Evolutionary conservation across 2,797 vertebrate genomes (phyloP).

Genomic region (Champsocephalus gunnari): DNA sequence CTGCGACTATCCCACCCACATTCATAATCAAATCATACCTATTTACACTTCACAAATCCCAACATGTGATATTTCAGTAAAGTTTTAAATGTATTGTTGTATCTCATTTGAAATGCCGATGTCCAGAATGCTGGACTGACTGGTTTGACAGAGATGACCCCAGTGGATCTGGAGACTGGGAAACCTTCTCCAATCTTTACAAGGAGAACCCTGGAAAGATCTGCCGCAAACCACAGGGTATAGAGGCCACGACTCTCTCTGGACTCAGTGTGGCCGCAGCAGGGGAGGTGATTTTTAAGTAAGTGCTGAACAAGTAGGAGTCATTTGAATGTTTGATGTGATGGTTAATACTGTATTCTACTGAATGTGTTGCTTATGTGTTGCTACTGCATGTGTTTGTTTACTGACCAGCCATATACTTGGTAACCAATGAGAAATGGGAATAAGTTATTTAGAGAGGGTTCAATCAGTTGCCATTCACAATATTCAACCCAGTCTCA

Average conservation of each 20-base stretch:
- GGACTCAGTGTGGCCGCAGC: constrained; percentile 26
- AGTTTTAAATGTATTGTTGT: neutral
- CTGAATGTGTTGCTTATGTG: neutral
- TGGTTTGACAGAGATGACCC: constrained; percentile 71
- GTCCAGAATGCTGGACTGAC: constrained; percentile 63
- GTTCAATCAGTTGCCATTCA: too few species aligned
- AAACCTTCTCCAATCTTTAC: constrained; percentile 15
- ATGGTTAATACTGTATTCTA: neutral
- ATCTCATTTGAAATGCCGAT: neutral
- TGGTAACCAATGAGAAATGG: too few species aligned
- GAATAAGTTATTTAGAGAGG: too few species aligned
- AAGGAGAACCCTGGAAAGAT: constrained; percentile 46
- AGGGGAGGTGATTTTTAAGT: constrained; percentile 50
- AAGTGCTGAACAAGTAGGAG: constrained; percentile 7
- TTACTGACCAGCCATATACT: too few species aligned
- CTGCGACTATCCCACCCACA: constrained; percentile 10
- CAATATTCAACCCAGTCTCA: too few species aligned
- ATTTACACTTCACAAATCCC: neutral
- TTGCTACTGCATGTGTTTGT: too few species aligned
- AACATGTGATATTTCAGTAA: neutral
- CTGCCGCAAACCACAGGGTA: constrained; percentile 23
- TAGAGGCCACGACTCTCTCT: constrained; percentile 45
- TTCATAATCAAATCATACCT: constrained; percentile 17
- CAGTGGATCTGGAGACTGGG: constrained; percentile 55
- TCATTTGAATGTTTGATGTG: neutral